Base-by-base conservation (phyloP, 2,797 vertebrate species). In the Poeciliopsis paucimaculata region DNA sequence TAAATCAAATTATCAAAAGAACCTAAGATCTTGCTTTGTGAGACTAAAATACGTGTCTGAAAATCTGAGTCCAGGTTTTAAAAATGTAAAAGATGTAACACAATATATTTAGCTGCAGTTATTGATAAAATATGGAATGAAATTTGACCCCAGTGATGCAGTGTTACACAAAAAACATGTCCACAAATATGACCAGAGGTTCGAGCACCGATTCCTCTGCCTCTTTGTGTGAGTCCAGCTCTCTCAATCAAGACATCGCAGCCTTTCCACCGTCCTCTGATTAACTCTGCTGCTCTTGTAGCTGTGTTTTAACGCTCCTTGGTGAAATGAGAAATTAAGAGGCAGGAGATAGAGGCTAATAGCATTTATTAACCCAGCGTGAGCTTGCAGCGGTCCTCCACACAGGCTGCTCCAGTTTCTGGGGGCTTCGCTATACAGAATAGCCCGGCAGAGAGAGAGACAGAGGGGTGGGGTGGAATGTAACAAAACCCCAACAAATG, bases 401-500 rank as follows among this genome's bases (percentile, higher is more conserved):
- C 81, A 68, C 84, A 77, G 71, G 68, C 75, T 87, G 16, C 72
- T 81, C 84, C 76, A 9, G 81, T 91, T 85, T 68, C 64, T 68
- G 64, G 64, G 26, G 64, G 39, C 39, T 68, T 68, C 20, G 10
- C 64, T 26, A 2, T 43, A 68, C 4, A 5, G 23, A 41, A 43
- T 12, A 68, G 64, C 64, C 64, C 39, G 1, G 36, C 64, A n/a
- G 39, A 41, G 34, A 68, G 64, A 89, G 82, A 47, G 15, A 88
- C 76, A 80, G 96, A 95, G 95, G 96, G 94, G 83, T 53, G 85
- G 95, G 87, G 82, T 71, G 81, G 87, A 87, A 90, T 87, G 89
- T 91, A 91, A 96, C 96, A 97, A 96, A 97, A 95, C 94, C 95
- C 39, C 96, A 97, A 96, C 96, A 96, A 97, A 97, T 96, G 97